These are phyloP conservation scores for Stenopsyche tienmushanensis DNA, from an alignment of 1,140 invertebrate genomes.

Conservation along the genomic window DNA sequence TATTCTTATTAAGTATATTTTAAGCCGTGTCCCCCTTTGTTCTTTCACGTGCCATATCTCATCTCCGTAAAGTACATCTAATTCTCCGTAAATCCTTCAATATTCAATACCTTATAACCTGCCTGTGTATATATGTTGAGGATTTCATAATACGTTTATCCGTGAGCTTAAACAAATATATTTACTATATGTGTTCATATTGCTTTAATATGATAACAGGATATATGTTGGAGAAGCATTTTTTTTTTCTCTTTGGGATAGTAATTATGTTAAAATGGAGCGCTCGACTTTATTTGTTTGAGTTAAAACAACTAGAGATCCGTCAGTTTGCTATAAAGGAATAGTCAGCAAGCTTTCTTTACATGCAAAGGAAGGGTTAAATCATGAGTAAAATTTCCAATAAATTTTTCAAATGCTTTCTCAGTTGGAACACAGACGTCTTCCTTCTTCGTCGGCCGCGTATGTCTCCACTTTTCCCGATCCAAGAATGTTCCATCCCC, in stretches of 20 bases:
- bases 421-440: constrained; percentile 20
- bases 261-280: too few species aligned
- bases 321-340: background rate
- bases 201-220: too few species aligned
- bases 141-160: background rate
- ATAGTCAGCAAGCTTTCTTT: background rate
- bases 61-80: background rate
- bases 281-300: too few species aligned
- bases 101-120: constrained; percentile 16
- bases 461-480: background rate
- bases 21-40: constrained; percentile 8
- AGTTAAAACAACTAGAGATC: too few species aligned
- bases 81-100: constrained; percentile 13
- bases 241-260: too few species aligned
- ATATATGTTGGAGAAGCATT: too few species aligned
- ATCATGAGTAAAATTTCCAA: constrained; percentile 40
- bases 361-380: constrained; percentile 28
- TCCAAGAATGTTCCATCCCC: background rate
- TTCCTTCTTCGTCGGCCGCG: constrained; percentile 1
- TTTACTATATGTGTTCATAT: background rate
- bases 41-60: constrained; percentile 14
- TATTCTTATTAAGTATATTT: constrained; percentile 9
- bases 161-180: background rate
- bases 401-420: constrained; percentile 35
- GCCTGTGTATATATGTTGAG: too few species aligned